A percentile compares a stretch with the other conserved stretches of the same genome.
Conservation (phyloP, 2,797 vertebrate species). For the Lateolabrax maculatus region DNA sequence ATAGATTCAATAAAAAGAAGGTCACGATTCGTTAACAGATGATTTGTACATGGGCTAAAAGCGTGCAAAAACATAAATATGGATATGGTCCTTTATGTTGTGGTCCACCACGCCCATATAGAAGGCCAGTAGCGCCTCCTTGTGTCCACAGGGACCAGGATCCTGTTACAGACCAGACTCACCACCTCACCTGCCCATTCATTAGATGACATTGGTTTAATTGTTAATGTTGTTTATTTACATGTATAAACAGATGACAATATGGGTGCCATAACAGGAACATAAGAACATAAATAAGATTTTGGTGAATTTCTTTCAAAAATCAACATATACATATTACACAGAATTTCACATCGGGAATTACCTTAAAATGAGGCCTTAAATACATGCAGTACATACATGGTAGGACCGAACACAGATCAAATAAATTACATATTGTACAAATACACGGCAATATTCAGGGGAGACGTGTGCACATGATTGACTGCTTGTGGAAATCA, state of each 20-base stretch:
- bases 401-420: conserved; percentile 24
- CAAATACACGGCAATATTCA: conserved; percentile 59
- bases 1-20: not conserved
- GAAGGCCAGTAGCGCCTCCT: conserved; percentile 34
- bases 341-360: conserved; percentile 64
- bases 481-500: conserved; percentile 30
- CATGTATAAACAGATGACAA: conserved; percentile 74
- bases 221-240: conserved; percentile 87
- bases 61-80: not conserved
- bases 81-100: not conserved
- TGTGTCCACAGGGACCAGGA: conserved; percentile 25
- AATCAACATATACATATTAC: conserved; percentile 61
- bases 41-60: not conserved
- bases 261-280: conserved; percentile 49
- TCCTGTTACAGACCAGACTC: not conserved
- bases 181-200: not conserved
- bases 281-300: conserved; percentile 64
- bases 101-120: conserved; percentile 6
- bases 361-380: conserved; percentile 65
- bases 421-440: conserved; percentile 49
- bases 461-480: conserved; percentile 39
- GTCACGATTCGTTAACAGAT: not conserved
- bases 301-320: conserved; percentile 26
- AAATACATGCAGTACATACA: conserved; percentile 68
- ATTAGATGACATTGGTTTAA: conserved; percentile 26